Base-by-base conservation (phyloP, 2,797 vertebrate species). In the Lindbergichthys nudifrons region DNA sequence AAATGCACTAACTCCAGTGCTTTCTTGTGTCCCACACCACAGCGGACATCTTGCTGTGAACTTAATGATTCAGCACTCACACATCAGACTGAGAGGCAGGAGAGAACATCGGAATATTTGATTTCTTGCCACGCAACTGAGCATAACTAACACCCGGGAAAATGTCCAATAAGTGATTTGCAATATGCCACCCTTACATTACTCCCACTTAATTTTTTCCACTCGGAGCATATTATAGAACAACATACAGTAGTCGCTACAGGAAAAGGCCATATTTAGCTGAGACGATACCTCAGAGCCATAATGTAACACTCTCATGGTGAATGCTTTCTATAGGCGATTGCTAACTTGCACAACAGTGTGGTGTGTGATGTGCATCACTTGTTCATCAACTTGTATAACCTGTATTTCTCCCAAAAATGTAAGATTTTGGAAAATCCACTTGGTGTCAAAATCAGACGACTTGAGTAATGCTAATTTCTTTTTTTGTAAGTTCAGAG, bases 61-160 rank as follows among this genome's bases (percentile, higher is more conserved):
- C 71, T 78, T 86, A 94, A 91, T 72, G 83, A 87, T 92, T 88
- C 75, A 73, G 75, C 70, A 73, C 82, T 91, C 89, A 76, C 81
- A 82, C 76, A 73, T 87, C 72, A 77, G 87, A 77, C 84, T 92
- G 89, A 92, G 87, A 81, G 89, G 88, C 90, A 92, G 79, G 19
- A 87, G 75, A 88, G 82, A 90, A 92, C 89, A 92, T 90, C 56
- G 87, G 77, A 90, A 92, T 90, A 87, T 95, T 93, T 91, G 88
- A 94, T 94, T 93, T 93, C 58, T 87, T 80, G 36, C 81, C 77
- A 87, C 61, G 80, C 88, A 70, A 58, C 89, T 79, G 85, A 91
- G 91, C 91, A 87, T 83, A 87, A 86, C 71, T 87, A 93, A 91
- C 75, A 74, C 52, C 60, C 71, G 78, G 79, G 64, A 83, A 91